A percentile compares a stretch with the other conserved stretches of the same genome.
Conservation (phyloP, 1,140 invertebrate genomes). For the Mycetomoellerius zeteki region DNA sequence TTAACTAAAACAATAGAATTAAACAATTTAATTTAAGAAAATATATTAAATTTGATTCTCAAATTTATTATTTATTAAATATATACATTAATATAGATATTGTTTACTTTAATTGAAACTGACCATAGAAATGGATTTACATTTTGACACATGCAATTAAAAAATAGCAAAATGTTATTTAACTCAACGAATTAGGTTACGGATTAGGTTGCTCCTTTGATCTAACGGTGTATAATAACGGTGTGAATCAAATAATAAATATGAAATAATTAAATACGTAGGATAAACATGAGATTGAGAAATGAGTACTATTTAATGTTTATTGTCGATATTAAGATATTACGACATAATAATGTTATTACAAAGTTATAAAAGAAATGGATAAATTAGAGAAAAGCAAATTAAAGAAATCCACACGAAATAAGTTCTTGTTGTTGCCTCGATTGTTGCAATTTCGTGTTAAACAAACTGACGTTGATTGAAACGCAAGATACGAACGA, state of each 20-base stretch:
- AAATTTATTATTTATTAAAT: too few species aligned
- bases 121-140: too few species aligned
- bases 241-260: neutral
- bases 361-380: neutral
- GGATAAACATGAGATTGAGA: neutral
- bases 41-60: too few species aligned
- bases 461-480: constrained; percentile 16
- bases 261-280: neutral
- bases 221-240: neutral
- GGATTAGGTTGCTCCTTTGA: too few species aligned
- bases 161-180: too few species aligned
- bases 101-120: too few species aligned
- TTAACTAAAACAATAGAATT: too few species aligned
- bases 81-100: too few species aligned
- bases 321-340: neutral
- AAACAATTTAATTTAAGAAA: too few species aligned
- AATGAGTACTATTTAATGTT: neutral
- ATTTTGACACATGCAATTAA: too few species aligned
- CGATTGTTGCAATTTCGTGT: constrained; percentile 12
- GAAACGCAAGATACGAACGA: neutral
- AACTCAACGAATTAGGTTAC: too few species aligned
- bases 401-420: neutral
- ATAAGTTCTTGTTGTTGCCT: neutral
- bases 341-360: neutral
- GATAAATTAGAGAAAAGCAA: neutral